These are phyloP conservation scores for Conomelus anceps DNA, from an alignment of 2,888 invertebrate species.

Conservation along the genomic window DNA sequence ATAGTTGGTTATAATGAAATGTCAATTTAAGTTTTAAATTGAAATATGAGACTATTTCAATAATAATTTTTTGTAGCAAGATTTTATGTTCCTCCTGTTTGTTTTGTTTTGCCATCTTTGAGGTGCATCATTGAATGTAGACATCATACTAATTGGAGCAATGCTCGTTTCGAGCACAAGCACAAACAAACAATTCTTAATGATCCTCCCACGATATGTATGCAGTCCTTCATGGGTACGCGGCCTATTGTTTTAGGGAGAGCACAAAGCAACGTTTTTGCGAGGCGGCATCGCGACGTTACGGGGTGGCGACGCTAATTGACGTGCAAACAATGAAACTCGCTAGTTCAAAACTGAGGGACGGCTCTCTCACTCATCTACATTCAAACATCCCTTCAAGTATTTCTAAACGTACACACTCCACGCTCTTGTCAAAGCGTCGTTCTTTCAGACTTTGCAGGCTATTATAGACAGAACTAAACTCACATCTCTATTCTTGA, in stretches of 20 bases:
- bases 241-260: background rate
- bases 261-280: conserved; percentile 6
- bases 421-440: background rate
- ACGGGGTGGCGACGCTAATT: conserved; percentile 5
- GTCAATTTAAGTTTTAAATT: no score
- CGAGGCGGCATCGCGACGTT: background rate
- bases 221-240: background rate
- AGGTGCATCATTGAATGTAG: background rate
- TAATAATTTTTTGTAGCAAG: no score
- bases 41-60: no score
- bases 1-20: no score
- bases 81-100: background rate
- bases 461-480: background rate
- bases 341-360: background rate
- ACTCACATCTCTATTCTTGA: background rate
- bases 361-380: background rate
- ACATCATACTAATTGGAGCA: background rate
- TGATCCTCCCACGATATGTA: background rate
- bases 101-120: background rate
- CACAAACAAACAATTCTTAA: conserved; percentile 2
- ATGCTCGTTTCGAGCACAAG: background rate
- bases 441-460: background rate
- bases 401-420: background rate
- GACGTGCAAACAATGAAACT: background rate
- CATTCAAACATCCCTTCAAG: background rate